A percentile compares a stretch with the other conserved stretches of the same genome.
phyloP scores from a whole-genome alignment of 2,113 vertebrate genomes.

The Dasypus novemcinctus region DNA sequence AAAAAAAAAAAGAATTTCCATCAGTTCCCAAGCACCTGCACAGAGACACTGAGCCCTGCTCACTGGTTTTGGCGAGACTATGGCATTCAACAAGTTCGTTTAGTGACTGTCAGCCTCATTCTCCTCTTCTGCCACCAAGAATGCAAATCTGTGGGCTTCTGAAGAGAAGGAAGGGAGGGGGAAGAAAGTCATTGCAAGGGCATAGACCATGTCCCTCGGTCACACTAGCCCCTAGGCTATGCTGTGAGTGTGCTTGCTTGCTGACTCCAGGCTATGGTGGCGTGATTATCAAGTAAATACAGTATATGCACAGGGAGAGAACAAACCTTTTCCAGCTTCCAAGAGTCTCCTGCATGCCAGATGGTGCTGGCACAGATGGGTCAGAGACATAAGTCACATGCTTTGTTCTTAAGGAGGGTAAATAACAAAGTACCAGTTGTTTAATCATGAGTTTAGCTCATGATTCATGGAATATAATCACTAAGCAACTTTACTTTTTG shows the following conservation, averaged over 20 bases:
- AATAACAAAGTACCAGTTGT: neutral
- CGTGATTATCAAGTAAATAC: neutral
- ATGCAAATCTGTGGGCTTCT: neutral
- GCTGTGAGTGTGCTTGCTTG: neutral
- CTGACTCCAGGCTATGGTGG: neutral
- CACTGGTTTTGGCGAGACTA: neutral
- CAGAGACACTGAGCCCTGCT: neutral
- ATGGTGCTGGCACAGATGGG: neutral
- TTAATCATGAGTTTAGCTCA: neutral
- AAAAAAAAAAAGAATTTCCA: neutral
- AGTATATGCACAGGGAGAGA: neutral
- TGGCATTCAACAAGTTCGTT: neutral
- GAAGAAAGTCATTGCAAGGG: neutral
- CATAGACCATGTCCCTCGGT: too few relatives aligned
- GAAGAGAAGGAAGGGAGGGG: neutral
- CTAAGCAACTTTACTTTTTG: neutral
- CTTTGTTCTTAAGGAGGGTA: neutral
- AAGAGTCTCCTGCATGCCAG: fast-evolving
- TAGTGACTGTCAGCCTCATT: neutral
- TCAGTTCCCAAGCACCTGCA: neutral
- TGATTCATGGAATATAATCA: neutral
- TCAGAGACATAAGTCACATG: neutral
- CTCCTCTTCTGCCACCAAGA: neutral
- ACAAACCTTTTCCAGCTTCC: neutral
- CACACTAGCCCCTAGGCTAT: neutral